Conservation (phyloP, 2,888 invertebrate species). For the Callimorpha dominula region DNA sequence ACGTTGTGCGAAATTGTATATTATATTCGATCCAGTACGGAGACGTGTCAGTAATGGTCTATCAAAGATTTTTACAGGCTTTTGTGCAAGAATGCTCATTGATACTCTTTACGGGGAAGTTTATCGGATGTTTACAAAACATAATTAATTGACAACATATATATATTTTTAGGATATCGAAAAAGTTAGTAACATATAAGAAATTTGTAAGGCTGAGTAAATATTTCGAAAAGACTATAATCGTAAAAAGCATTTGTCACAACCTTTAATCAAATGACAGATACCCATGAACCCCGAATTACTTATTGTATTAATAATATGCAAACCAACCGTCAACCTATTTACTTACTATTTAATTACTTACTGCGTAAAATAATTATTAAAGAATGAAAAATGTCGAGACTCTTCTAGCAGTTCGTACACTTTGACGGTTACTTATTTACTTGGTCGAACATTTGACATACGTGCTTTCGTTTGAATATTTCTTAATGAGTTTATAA, state of each 20-base stretch:
- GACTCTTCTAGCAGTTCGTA: too few relatives aligned
- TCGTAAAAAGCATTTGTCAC: too few relatives aligned
- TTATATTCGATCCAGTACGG: background rate
- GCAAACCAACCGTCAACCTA: too few relatives aligned
- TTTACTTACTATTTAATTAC: too few relatives aligned
- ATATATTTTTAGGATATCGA: background rate
- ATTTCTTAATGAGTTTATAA: conserved; percentile 32
- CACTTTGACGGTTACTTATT: too few relatives aligned
- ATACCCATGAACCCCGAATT: too few relatives aligned
- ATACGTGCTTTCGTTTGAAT: conserved; percentile 24
- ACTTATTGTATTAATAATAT: too few relatives aligned
- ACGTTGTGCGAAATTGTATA: background rate
- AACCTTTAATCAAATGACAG: background rate
- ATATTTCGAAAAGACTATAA: too few relatives aligned
- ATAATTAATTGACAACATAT: background rate
- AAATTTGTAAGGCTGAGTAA: too few relatives aligned
- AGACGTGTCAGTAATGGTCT: background rate
- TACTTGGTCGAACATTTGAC: conserved; percentile 6
- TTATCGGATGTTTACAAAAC: background rate
- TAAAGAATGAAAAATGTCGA: too few relatives aligned
- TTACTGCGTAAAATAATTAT: too few relatives aligned
- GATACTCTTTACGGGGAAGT: background rate
- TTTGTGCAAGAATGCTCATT: background rate
- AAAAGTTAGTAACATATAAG: background rate
- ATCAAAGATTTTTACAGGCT: background rate